Conservation (phyloP, 2,113 vertebrate genomes). For the Dolichotis patagonum region DNA sequence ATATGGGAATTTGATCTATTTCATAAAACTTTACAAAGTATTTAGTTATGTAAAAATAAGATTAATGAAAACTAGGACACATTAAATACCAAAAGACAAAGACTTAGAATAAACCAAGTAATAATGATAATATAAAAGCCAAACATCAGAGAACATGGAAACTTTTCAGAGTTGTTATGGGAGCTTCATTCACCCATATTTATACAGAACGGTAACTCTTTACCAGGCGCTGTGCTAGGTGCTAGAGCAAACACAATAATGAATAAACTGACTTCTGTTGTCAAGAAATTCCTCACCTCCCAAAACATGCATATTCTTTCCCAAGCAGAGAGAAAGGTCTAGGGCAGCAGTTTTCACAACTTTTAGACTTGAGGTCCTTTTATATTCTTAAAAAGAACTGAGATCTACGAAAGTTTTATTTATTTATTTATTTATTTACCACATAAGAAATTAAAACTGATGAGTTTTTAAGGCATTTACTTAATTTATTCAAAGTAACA, state of each 20-base stretch:
- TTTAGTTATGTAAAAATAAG: slow-evolving; percentile 37
- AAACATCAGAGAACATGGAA: neutral
- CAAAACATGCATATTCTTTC: neutral
- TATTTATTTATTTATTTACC: slow-evolving; percentile 33
- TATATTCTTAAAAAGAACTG: neutral
- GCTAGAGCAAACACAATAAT: neutral
- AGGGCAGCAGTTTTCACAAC: neutral
- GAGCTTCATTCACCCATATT: neutral
- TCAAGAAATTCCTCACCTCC: neutral
- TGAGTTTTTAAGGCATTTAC: slow-evolving; percentile 1
- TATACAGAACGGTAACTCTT: neutral
- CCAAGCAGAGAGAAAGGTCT: neutral
- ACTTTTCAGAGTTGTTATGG: neutral
- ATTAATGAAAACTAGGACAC: neutral
- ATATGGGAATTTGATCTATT: neutral
- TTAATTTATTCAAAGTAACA: slow-evolving; percentile 24
- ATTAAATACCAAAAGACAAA: neutral
- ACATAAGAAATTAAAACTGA: neutral
- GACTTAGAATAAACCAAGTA: neutral
- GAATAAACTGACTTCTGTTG: neutral
- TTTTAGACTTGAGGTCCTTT: neutral
- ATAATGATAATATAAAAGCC: neutral
- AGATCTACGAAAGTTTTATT: slow-evolving; percentile 15
- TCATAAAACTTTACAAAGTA: slow-evolving; percentile 37
- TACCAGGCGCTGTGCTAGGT: neutral